Percentiles rank a stretch among this genome's conserved stretches.
These are phyloP conservation scores for Planiliza haematocheilus DNA, from an alignment of 2,113 vertebrate species.

Conservation along the genomic window DNA sequence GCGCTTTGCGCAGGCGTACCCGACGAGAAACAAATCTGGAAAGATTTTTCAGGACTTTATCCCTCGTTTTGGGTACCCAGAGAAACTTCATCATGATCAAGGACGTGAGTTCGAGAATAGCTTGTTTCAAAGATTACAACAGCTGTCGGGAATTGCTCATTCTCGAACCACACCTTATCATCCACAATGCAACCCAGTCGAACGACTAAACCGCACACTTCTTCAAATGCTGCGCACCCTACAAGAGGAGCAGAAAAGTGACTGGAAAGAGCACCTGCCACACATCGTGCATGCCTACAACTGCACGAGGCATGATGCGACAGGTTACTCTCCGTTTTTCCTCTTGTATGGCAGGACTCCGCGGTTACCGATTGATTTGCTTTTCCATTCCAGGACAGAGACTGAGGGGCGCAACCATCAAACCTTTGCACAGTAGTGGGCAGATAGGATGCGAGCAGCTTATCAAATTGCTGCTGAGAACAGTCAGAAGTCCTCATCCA, in stretches of 20 bases:
- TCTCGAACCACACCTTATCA: background rate
- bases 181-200: background rate
- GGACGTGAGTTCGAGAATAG: too few species aligned
- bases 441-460: background rate
- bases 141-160: background rate
- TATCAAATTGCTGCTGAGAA: slow-evolving; percentile 15
- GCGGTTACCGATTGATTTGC: rapidly evolving
- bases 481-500: background rate
- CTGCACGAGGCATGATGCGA: background rate
- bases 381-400: rapidly evolving
- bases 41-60: too few species aligned
- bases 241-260: slow-evolving; percentile 1
- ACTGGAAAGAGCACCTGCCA: background rate
- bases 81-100: too few species aligned
- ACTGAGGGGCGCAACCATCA: rapidly evolving
- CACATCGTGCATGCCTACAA: background rate
- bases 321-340: background rate
- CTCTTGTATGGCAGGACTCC: background rate
- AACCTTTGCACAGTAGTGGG: background rate
- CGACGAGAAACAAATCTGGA: background rate
- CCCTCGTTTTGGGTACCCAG: too few species aligned
- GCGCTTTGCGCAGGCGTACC: background rate
- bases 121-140: background rate
- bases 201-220: background rate
- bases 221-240: background rate